Conservation (phyloP, 2,888 invertebrate species). For the Caenorhabditis angaria region DNA sequence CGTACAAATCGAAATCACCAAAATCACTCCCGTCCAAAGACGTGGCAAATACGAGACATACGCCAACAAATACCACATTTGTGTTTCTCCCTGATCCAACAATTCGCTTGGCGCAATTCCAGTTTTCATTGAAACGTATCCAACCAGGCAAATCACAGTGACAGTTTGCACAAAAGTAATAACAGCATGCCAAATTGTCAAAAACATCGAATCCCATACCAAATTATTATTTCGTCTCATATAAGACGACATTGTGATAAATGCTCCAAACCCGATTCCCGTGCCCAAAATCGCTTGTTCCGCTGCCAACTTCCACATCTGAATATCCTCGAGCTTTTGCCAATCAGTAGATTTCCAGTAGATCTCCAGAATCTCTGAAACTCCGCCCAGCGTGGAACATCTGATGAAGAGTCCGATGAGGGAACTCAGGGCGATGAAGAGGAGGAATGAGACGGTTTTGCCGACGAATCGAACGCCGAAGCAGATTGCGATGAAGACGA, state of each 20-base stretch:
- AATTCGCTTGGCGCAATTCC: constrained; percentile 62
- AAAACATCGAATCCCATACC: constrained; percentile 65
- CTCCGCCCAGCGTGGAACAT: constrained; percentile 58
- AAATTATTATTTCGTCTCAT: constrained; percentile 71
- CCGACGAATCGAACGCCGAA: constrained; percentile 72
- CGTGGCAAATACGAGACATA: constrained; percentile 67
- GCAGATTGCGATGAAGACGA: constrained; percentile 68
- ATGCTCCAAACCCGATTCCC: constrained; percentile 71
- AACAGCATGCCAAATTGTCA: constrained; percentile 59
- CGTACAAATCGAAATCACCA: constrained; percentile 57
- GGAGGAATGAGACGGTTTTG: constrained; percentile 55
- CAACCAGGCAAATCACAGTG: constrained; percentile 62
- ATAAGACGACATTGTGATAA: constrained; percentile 72
- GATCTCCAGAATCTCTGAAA: constrained; percentile 57
- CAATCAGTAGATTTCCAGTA: constrained; percentile 67
- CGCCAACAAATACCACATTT: constrained; percentile 68
- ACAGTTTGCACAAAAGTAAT: constrained; percentile 55
- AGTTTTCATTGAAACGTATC: constrained; percentile 58
- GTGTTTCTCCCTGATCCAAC: constrained; percentile 63
- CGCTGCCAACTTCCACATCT: constrained; percentile 67
- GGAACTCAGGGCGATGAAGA: constrained; percentile 38
- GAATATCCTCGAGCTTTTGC: constrained; percentile 63
- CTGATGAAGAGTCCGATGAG: constrained; percentile 51
- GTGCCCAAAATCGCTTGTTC: constrained; percentile 69
- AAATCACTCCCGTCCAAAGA: constrained; percentile 63